These are phyloP conservation scores for Drosophila suboccidentalis DNA, from an alignment of 2,888 invertebrate species.

Conservation along the genomic window DNA sequence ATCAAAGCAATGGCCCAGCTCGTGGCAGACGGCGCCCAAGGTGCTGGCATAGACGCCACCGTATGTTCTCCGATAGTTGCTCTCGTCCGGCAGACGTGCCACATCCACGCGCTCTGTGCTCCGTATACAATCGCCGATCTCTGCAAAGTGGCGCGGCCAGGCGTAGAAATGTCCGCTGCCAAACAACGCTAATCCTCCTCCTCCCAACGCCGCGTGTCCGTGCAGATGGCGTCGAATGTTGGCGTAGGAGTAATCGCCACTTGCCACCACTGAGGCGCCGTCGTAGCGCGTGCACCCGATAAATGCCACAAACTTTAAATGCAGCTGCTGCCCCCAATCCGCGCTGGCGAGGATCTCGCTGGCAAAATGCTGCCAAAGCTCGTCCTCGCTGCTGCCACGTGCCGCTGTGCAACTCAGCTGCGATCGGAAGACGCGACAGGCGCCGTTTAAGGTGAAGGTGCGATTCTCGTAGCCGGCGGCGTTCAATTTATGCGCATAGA, in stretches of 20 bases:
- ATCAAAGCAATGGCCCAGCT: conserved; percentile 95
- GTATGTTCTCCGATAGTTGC: conserved; percentile 94
- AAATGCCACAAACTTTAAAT: conserved; percentile 94
- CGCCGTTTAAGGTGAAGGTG: conserved; percentile 92
- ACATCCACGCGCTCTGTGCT: conserved; percentile 89
- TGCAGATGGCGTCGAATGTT: conserved; percentile 90
- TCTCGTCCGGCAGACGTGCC: conserved; percentile 93
- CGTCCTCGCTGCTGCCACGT: conserved; percentile 90
- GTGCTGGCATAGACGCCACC: conserved; percentile 96
- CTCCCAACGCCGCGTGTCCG: conserved; percentile 96
- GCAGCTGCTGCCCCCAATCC: conserved; percentile 84
- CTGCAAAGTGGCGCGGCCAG: conserved; percentile 92
- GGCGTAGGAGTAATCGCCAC: conserved; percentile 89
- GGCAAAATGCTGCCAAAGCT: conserved; percentile 93
- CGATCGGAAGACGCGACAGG: conserved; percentile 91
- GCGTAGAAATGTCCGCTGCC: conserved; percentile 96
- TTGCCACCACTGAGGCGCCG: conserved; percentile 87
- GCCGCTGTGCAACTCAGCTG: conserved; percentile 90
- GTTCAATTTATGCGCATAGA: conserved; percentile 94
- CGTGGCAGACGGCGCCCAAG: conserved; percentile 96
- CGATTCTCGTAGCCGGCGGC: conserved; percentile 90
- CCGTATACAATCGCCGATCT: conserved; percentile 87
- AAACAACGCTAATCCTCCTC: conserved; percentile 96
- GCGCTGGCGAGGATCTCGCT: conserved; percentile 92
- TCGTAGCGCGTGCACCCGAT: conserved; percentile 94